Conservation (phyloP, 2,113 vertebrate species). For the Paraplagusia blochii region DNA sequence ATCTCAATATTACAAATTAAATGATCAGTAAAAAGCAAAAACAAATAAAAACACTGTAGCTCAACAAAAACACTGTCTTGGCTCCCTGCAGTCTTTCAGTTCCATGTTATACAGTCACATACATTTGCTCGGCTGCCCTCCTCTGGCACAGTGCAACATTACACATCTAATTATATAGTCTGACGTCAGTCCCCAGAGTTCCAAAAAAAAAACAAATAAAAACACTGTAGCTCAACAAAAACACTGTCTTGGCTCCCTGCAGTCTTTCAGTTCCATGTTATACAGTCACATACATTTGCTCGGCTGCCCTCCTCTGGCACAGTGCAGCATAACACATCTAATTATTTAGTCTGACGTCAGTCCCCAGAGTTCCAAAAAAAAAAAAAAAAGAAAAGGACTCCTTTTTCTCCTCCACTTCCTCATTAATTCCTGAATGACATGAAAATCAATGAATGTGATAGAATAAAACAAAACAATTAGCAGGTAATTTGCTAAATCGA, state of each 20-base stretch:
- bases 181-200: conserved; percentile 58
- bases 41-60: no score
- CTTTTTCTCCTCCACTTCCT: not conserved
- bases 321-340: conserved; percentile 39
- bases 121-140: conserved; percentile 56
- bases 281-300: not conserved
- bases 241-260: no score
- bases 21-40: no score
- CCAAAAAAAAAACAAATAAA: no score
- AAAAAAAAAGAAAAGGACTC: conserved; percentile 3
- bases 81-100: not conserved
- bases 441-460: not conserved
- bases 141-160: conserved; percentile 43
- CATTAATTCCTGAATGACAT: conserved; percentile 5
- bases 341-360: conserved; percentile 71
- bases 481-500: not conserved
- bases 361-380: conserved; percentile 15
- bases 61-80: no score
- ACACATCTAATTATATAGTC: conserved; percentile 65
- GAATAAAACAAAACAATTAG: not conserved
- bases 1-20: no score
- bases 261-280: not conserved
- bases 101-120: not conserved
- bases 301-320: conserved; percentile 65
- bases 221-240: no score